A percentile compares a stretch with the other conserved stretches of the same genome.
These are phyloP conservation scores for Cephus cinctus DNA, from an alignment of 1,140 invertebrate species.

Conservation along the genomic window DNA sequence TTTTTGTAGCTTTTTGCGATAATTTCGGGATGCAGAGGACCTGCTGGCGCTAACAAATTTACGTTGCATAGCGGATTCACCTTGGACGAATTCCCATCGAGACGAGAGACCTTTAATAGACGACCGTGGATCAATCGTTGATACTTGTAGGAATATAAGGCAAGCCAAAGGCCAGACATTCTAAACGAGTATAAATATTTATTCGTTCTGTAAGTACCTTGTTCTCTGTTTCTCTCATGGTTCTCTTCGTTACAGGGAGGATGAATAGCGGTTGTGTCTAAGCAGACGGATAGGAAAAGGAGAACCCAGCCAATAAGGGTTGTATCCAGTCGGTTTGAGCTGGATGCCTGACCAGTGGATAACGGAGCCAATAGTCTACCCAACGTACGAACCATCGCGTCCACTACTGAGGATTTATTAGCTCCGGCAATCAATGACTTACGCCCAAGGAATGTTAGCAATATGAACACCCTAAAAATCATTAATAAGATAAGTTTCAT, in stretches of 20 bases:
- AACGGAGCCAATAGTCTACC: slow-evolving; percentile 59
- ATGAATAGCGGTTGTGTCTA: slow-evolving; percentile 59
- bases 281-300: slow-evolving; percentile 73
- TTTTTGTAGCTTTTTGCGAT: slow-evolving; percentile 71
- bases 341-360: slow-evolving; percentile 44
- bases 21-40: slow-evolving; percentile 54
- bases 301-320: slow-evolving; percentile 77
- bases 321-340: slow-evolving; percentile 41
- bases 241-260: slow-evolving; percentile 36
- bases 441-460: slow-evolving; percentile 83
- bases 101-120: slow-evolving; percentile 50
- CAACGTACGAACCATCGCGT: slow-evolving; percentile 63
- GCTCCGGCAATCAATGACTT: slow-evolving; percentile 69
- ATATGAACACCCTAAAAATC: slow-evolving; percentile 76
- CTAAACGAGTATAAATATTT: too few species aligned
- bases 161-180: too few species aligned
- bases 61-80: slow-evolving; percentile 64
- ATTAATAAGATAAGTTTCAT: too few species aligned
- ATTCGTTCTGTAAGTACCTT: slow-evolving; percentile 30
- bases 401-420: slow-evolving; percentile 63
- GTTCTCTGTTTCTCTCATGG: slow-evolving; percentile 49
- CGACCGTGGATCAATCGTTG: too few species aligned
- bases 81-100: slow-evolving; percentile 82
- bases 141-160: too few species aligned
- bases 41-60: slow-evolving; percentile 55